phyloP scores from a whole-genome alignment of 2,888 invertebrate genomes.

The Branchellion lobata region DNA sequence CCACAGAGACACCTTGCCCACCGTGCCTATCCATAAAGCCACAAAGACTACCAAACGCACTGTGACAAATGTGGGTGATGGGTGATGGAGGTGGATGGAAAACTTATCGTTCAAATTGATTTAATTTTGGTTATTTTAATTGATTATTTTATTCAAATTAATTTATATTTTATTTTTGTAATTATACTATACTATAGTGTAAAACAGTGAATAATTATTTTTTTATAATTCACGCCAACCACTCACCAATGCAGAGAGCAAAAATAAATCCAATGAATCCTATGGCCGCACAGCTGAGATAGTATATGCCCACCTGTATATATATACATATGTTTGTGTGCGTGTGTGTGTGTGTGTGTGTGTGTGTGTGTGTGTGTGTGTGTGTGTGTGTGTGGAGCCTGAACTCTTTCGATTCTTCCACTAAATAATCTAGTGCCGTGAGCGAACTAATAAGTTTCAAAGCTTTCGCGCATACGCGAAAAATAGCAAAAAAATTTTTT shows the following conservation, averaged over 20 bases:
- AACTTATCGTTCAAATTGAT: too few species aligned
- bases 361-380: conserved; percentile 1
- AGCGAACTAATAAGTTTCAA: too few species aligned
- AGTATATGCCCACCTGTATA: conserved; percentile 83
- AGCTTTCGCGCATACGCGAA: too few species aligned
- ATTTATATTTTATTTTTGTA: too few species aligned
- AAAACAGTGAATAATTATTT: not conserved
- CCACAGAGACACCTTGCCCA: conserved; percentile 90
- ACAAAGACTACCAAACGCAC: conserved; percentile 88
- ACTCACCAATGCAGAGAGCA: conserved; percentile 74
- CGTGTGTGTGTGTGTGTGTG: not conserved
- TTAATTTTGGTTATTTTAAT: too few species aligned
- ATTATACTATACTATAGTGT: not conserved
- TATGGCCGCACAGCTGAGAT: conserved; percentile 89
- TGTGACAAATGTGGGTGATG: too few species aligned
- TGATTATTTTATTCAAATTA: too few species aligned
- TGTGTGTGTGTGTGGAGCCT: not conserved
- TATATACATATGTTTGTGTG: not conserved
- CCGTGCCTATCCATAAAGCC: conserved; percentile 79
- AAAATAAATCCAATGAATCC: conserved; percentile 91
- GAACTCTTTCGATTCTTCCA: too few species aligned
- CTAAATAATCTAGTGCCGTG: too few species aligned
- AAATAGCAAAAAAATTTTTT: too few species aligned
- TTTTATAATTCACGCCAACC: too few species aligned
- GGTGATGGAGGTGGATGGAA: not conserved